phyloP scores from a whole-genome alignment of 1,140 invertebrate genomes.

The Ctenoplectra terminalis region DNA sequence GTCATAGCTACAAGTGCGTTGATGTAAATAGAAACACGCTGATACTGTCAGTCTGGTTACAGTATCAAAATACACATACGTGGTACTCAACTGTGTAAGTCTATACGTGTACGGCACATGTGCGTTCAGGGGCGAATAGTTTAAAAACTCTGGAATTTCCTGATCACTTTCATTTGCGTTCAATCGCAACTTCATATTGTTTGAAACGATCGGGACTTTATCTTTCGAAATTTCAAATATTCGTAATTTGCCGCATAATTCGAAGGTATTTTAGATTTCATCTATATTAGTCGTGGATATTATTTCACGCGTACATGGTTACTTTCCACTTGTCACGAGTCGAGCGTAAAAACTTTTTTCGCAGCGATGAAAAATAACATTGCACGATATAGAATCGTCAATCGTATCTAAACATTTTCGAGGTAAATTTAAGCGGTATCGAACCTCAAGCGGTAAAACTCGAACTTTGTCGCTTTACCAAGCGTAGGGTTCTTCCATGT shows the following conservation, averaged over 20 bases:
- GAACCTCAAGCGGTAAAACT: background rate
- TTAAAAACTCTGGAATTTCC: background rate
- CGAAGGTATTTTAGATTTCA: no score
- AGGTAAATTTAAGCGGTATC: background rate
- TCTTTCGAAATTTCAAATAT: background rate
- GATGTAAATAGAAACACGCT: constrained; percentile 32
- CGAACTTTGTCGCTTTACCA: background rate
- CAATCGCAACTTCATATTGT: background rate
- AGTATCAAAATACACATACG: constrained; percentile 1
- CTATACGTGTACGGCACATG: background rate
- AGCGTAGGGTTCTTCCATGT: background rate
- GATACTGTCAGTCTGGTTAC: constrained; percentile 36
- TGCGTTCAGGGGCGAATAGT: constrained; percentile 15
- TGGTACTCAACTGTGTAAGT: background rate
- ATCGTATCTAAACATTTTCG: background rate
- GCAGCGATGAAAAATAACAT: no score
- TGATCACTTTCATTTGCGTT: background rate
- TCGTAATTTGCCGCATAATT: background rate
- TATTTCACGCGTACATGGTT: no score
- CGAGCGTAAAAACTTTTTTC: no score
- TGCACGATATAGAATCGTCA: background rate
- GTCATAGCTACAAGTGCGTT: background rate
- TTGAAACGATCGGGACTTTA: background rate
- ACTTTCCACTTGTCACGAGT: no score
- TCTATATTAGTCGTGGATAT: no score